Base-by-base conservation (phyloP, 2,113 vertebrate genomes). In the Tragelaphus strepsiceros region DNA sequence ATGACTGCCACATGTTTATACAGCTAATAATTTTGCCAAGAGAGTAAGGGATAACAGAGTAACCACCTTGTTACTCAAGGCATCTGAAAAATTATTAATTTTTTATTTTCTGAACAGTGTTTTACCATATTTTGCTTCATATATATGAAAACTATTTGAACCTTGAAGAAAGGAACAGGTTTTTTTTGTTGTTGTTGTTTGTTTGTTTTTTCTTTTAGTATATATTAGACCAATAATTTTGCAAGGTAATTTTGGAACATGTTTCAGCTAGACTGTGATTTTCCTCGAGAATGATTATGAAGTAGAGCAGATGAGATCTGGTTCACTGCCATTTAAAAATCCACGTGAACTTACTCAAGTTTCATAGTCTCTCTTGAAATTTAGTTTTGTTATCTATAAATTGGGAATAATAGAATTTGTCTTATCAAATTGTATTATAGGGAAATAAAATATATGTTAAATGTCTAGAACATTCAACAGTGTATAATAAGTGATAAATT, bases 1-100 rank as follows among this genome's bases (percentile, higher is more conserved):
- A 96, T n/a, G 7, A 97, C 94, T 56, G 39, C 53, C 86, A 95
- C 61, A 88, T 2, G 2, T 96, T 94, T 94, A 83, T 32, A 90
- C 6, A 96, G 39, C n/a, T 88, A 90, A 92, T 39, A 85, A n/a
- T 83, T 94, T 97, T 91, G 28, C 61, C 49, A 7, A 67, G 9
- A 92, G 16, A 96, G 16, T 19, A 91, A 94, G 8, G 30, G 21
- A 49, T 91, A 96, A 94, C 14, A 84, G 28, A 94, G 2, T 61
- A 88, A 90, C 3, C 5, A 92, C 28, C 46, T 21, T 95, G 26
- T 78, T 91, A 89, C 32, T 54, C 39, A 26, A 95, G 49, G 78
- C 24, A 85, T 94, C 61, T 85, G 53, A 93, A 95, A 95, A 85
- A 88, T 61, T 59, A 46, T 87, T 87, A 94, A 64, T 11, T 3